Conservation (phyloP, 2,113 vertebrate species). For the Atherinomorus stipes region DNA sequence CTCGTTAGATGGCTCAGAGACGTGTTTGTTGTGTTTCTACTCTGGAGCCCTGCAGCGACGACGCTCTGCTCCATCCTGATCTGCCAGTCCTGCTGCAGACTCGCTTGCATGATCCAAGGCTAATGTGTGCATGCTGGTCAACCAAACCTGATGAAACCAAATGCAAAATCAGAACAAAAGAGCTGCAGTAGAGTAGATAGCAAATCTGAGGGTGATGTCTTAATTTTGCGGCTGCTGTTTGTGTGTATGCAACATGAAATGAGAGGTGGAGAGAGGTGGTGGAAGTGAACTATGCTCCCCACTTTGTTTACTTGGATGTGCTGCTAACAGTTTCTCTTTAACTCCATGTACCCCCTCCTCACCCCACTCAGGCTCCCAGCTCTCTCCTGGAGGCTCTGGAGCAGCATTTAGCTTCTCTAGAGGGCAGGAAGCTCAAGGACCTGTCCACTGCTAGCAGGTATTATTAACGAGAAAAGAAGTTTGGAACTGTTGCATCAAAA, state of each 20-base stretch:
- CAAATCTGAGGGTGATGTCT: conserved; percentile 54
- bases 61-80: conserved; percentile 58
- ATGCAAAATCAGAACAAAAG: conserved; percentile 51
- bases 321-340: conserved; percentile 55
- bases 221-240: conserved; percentile 62
- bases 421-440: conserved; percentile 93
- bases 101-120: conserved; percentile 73
- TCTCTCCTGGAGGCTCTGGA: conserved; percentile 94
- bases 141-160: conserved; percentile 81
- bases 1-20: conserved; percentile 62
- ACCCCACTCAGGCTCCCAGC: conserved; percentile 86
- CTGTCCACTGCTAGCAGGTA: conserved; percentile 89
- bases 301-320: conserved; percentile 23
- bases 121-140: conserved; percentile 77
- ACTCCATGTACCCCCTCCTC: conserved; percentile 9
- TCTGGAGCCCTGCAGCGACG: conserved; percentile 60
- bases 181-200: conserved; percentile 53
- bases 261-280: conserved; percentile 35
- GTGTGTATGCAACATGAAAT: conserved; percentile 44
- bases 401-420: conserved; percentile 95
- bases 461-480: not conserved
- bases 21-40: conserved; percentile 62
- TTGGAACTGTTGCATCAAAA: conserved; percentile 6
- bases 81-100: conserved; percentile 65
- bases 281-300: conserved; percentile 49